Conservation (phyloP, 2,113 vertebrate species). For the Xenopus laevis region DNA sequence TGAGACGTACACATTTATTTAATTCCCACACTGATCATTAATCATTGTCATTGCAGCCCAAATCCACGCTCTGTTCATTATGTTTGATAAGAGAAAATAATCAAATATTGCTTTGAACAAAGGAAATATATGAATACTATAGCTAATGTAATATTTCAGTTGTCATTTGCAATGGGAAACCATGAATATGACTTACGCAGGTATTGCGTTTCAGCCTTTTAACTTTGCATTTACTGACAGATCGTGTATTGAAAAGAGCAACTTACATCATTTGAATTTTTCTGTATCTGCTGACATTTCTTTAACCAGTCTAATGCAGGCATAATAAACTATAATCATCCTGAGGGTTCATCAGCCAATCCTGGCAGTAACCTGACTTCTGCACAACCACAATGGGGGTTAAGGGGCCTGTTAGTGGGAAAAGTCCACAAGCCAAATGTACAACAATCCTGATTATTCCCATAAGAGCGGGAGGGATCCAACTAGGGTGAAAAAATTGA, state of each 20-base stretch:
- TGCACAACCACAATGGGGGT: no score
- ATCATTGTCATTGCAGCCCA: constrained; percentile 33
- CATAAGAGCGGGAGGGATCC: no score
- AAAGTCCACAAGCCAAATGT: no score
- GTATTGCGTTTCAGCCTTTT: constrained; percentile 16
- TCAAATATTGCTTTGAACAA: constrained; percentile 38
- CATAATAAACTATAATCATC: no score
- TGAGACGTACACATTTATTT: constrained; percentile 13
- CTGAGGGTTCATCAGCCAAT: no score
- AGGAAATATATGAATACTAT: constrained; percentile 30
- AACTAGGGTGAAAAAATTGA: no score
- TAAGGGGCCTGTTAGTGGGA: no score
- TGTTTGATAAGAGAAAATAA: constrained; percentile 35
- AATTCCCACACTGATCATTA: constrained; percentile 24
- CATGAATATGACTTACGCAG: constrained; percentile 26
- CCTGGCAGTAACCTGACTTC: no score
- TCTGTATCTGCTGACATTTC: background rate
- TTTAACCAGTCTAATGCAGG: no score
- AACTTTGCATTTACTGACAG: constrained; percentile 11
- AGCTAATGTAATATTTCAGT: constrained; percentile 37
- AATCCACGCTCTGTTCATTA: constrained; percentile 29
- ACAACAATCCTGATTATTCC: no score
- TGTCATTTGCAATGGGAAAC: constrained; percentile 26
- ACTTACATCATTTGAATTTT: background rate
- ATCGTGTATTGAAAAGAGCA: constrained; percentile 4